Base-by-base conservation (phyloP, 2,797 vertebrate genomes). In the Thaleichthys pacificus region DNA sequence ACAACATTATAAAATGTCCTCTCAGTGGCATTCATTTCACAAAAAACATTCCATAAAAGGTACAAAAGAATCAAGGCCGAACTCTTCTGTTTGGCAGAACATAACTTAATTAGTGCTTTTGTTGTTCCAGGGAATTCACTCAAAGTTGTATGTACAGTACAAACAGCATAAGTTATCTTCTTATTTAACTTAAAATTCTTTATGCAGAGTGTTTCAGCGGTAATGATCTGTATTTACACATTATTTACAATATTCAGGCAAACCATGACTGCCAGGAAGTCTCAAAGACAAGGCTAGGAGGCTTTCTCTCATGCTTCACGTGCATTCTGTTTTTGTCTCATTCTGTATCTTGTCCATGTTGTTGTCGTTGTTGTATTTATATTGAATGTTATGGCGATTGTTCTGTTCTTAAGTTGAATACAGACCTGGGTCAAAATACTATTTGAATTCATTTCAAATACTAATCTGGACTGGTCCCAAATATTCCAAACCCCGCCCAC, bases 31-130 rank as follows among this genome's bases (percentile, higher is more conserved):
- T 88, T 76, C 82, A 80, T 93, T 86, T 88, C 88, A 92, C 69
- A 91, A 87, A 87, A 80, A 88, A 84, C 75, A 81, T 88, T 77
- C 85, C 75, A 88, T 88, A 85, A 81, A 75, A 66, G 85, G 81
- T 30, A 78, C 73, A 64, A 82, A 85, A 72, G 78, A 87, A 85
- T 84, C 86, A 89, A 85, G 83, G 63, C 83, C 89, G 86, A 89
- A 92, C 89, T 82, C 78, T 74, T 76, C 77, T 82, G 80, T 86
- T 95, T 91, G 91, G 92, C 86, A 60, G n/a, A n/a, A 77, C 91
- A 92, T 94, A 93, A 92, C 90, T 92, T 83, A 84, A 91, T 93
- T 94, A 93, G 92, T 94, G 92, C 92, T 93, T 86, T 85, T 80
- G 85, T 89, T 88, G 85, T 83, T 83, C 78, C 60, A 79, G 82